Base-by-base conservation (phyloP, 2,113 vertebrate species). In the Phylloscopus trochilus region DNA sequence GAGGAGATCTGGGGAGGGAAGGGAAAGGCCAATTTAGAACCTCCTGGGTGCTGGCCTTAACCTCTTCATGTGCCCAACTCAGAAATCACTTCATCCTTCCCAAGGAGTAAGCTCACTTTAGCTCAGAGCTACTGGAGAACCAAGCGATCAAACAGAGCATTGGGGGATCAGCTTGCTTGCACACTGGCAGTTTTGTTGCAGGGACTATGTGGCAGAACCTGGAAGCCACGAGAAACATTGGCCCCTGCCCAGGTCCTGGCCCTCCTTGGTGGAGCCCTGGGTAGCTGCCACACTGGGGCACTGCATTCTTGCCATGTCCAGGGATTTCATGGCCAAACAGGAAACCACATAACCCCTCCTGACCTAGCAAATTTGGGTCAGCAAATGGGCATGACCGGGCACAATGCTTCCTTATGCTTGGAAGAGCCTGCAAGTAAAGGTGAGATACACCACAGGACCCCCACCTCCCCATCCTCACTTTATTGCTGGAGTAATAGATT, bases 231-330 rank as follows among this genome's bases (percentile, higher is more conserved):
- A 7, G 31, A 56, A 41, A 39, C 0, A 0, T 7, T 0, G 0
- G 27, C 13, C 15, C 13, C 17, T 10, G 13, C 6, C 12, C 13
- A 5, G 6, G 13, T 17, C 7, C 97, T 97, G 5, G 97, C 97
- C 21, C 95, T 97, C 28, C 88, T 7, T 1, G 97, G 97, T 4
- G n/a, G 87, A 41, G 96, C 16, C 83, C 14, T 3, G 31, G 51
- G 33, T 8, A 33, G 73, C 97, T 1, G 26, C 96, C 92, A 4
- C 49, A 2, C 17, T 43, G 69, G 23, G 33, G 51, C 5, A 3
- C 67, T 47, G n/a, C 74, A 75, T 44, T 59, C 95, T 98, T 98
- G 9, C 96, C 88, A 7, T 76, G 83, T 26, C 97, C 97, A n/a
- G 97, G 97, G 97, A 97, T 98, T 55, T 43, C 63, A 8, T 2